These are phyloP conservation scores for Lepidothrix coronata DNA, from an alignment of 2,113 vertebrate genomes.

Conservation along the genomic window DNA sequence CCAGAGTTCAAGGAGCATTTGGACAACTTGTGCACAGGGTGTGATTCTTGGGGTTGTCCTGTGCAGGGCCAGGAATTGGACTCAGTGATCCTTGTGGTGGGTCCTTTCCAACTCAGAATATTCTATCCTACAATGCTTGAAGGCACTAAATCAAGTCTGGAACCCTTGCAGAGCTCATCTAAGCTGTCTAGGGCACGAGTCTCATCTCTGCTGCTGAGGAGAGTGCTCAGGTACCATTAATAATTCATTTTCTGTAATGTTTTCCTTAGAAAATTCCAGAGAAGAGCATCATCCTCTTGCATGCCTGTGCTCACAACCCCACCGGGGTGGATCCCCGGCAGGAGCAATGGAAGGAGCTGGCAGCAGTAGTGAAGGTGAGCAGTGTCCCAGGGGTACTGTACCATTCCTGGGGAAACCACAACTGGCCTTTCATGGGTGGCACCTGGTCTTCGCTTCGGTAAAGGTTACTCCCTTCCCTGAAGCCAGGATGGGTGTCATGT, in stretches of 20 bases:
- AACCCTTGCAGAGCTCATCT: neutral
- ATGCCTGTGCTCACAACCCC: slow-evolving; percentile 97
- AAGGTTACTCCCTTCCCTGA: neutral
- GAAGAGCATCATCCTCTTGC: slow-evolving; percentile 89
- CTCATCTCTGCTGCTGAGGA: neutral
- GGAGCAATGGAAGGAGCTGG: slow-evolving; percentile 95
- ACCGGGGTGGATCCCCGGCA: slow-evolving; percentile 93
- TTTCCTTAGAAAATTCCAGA: slow-evolving; percentile 91
- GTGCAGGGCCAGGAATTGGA: neutral
- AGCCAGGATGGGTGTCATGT: neutral
- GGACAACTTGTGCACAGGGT: neutral
- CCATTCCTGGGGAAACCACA: neutral
- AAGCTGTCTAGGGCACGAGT: neutral
- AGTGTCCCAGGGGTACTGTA: too few species aligned
- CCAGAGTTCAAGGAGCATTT: neutral
- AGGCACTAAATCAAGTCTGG: neutral
- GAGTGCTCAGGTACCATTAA: neutral
- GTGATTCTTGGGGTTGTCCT: neutral
- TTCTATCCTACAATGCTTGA: neutral
- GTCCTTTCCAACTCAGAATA: neutral
- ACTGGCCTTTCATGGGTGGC: neutral
- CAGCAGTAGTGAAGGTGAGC: slow-evolving; percentile 85
- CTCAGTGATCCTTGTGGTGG: neutral
- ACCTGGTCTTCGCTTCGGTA: accelerated
- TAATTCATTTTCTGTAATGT: neutral